Evolutionary conservation across 1,140 invertebrate genomes (phyloP).

Genomic region (Lepidotrigona ventralis): DNA sequence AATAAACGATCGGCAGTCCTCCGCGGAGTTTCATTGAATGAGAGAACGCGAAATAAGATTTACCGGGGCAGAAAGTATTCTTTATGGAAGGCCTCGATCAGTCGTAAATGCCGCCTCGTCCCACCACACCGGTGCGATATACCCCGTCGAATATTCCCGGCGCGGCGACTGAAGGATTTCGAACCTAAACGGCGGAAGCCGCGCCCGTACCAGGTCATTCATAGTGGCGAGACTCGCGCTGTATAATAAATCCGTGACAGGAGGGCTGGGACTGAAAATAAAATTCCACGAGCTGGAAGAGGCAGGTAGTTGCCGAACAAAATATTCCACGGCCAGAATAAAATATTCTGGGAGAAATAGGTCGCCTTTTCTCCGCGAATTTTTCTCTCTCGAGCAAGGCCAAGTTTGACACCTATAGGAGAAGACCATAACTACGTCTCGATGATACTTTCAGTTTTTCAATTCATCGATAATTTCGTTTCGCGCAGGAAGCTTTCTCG

Average conservation of each 20-base stretch:
- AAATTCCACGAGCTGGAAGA: conserved; percentile 69
- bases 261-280: conserved; percentile 62
- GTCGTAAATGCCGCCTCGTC: conserved; percentile 54
- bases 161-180: conserved; percentile 20
- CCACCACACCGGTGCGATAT: not conserved
- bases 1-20: conserved; percentile 47
- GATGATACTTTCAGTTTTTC: too few relatives aligned
- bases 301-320: conserved; percentile 67
- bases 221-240: conserved; percentile 55
- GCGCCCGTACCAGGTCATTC: conserved; percentile 60
- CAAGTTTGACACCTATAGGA: too few relatives aligned
- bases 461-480: too few relatives aligned
- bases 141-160: conserved; percentile 38
- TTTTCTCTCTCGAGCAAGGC: conserved; percentile 54
- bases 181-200: conserved; percentile 26
- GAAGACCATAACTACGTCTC: too few relatives aligned
- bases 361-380: conserved; percentile 56
- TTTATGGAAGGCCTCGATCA: conserved; percentile 57
- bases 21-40: conserved; percentile 57
- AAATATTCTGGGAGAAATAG: conserved; percentile 49
- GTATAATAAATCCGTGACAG: conserved; percentile 38
- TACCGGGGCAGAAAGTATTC: conserved; percentile 50
- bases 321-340: conserved; percentile 62
- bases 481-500: too few relatives aligned
- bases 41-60: conserved; percentile 57